phyloP scores from a whole-genome alignment of 2,113 vertebrate species.

The Anoplopoma fimbria region DNA sequence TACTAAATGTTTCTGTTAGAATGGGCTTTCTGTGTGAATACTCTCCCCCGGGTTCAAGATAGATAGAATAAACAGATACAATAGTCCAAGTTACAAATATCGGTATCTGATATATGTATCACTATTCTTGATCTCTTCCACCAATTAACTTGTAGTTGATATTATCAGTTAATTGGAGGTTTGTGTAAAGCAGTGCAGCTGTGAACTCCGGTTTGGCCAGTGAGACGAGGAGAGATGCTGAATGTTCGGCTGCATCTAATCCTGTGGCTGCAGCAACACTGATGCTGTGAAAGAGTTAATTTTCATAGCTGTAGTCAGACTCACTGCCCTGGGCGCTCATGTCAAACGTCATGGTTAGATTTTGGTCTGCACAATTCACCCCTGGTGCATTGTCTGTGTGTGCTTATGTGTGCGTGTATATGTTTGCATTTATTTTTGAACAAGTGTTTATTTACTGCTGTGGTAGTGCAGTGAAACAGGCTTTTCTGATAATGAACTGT shows the following conservation, averaged over 20 bases:
- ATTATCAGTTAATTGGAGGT: constrained; percentile 38
- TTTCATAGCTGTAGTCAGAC: constrained; percentile 37
- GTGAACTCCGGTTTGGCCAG: constrained; percentile 7
- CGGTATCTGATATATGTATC: no score
- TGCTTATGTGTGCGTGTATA: neutral
- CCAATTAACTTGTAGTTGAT: neutral
- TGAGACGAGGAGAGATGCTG: neutral
- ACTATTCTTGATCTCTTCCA: neutral
- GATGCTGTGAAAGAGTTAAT: constrained; percentile 22
- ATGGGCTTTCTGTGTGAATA: no score
- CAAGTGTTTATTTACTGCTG: constrained; percentile 41
- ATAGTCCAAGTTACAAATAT: neutral
- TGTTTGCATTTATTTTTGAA: constrained; percentile 50
- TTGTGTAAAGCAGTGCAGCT: constrained; percentile 17
- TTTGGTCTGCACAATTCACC: constrained; percentile 27
- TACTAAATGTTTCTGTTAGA: no score
- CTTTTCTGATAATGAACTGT: constrained; percentile 37
- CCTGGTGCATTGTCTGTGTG: neutral
- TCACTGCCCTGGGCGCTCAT: constrained; percentile 37
- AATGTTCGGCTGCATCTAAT: constrained; percentile 33
- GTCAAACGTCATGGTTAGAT: constrained; percentile 29
- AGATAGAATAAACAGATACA: neutral
- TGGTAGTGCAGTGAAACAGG: neutral
- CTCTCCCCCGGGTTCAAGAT: no score
- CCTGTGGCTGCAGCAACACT: constrained; percentile 25